A percentile compares a stretch with the other conserved stretches of the same genome.
These are phyloP conservation scores for Anorthoa munda DNA, from an alignment of 2,888 invertebrate species.

Conservation along the genomic window DNA sequence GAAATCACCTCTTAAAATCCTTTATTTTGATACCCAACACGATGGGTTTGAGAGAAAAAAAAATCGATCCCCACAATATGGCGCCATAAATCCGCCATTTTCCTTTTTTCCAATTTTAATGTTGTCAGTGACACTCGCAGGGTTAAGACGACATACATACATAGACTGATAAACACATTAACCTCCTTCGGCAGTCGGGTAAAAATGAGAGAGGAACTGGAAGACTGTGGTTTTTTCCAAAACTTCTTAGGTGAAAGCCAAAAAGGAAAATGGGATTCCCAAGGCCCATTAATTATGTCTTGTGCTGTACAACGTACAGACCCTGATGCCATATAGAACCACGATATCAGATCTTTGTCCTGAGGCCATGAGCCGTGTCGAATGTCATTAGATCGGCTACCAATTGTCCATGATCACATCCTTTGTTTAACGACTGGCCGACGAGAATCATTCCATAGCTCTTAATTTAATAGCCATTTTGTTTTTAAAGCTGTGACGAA, in stretches of 20 bases:
- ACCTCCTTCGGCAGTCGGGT: no score
- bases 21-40: no score
- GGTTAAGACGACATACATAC: no score
- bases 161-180: no score
- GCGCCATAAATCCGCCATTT: no score
- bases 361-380: constrained; percentile 76
- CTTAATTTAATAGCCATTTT: constrained; percentile 51
- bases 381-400: constrained; percentile 75
- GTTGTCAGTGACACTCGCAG: no score
- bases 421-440: constrained; percentile 60
- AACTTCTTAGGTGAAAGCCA: background rate
- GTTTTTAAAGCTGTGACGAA: constrained; percentile 37
- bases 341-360: constrained; percentile 75
- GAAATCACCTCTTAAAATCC: no score
- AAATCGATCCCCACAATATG: no score
- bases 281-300: background rate
- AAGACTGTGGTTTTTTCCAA: background rate
- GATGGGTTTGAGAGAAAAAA: no score
- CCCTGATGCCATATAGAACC: constrained; percentile 40
- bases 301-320: background rate
- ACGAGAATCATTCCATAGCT: constrained; percentile 37
- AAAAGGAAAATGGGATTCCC: background rate
- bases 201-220: no score
- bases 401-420: constrained; percentile 64
- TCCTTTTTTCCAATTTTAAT: no score